Conservation (phyloP, 2,113 vertebrate genomes). For the Otolemur garnettii region DNA sequence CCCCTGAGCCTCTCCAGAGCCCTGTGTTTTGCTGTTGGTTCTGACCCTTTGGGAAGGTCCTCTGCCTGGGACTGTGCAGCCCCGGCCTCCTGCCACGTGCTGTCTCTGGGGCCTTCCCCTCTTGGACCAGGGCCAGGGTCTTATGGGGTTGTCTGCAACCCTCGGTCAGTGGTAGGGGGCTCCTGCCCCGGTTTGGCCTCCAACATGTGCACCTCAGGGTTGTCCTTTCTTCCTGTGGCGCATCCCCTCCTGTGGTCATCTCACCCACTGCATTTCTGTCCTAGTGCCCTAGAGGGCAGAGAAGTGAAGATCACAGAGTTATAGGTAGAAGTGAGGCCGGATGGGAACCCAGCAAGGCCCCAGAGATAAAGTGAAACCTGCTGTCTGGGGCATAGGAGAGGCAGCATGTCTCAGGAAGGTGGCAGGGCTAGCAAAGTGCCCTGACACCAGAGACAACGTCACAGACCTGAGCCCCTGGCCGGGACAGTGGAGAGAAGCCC, state of each 20-base stretch:
- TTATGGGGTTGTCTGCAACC: rapidly evolving
- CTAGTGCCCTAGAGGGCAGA: neutral
- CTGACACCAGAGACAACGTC: neutral
- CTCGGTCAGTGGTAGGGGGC: neutral
- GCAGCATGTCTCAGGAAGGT: rapidly evolving
- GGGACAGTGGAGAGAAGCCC: rapidly evolving
- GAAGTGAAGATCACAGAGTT: no score
- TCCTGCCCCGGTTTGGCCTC: no score
- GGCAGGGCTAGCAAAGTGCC: rapidly evolving
- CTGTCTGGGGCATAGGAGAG: rapidly evolving
- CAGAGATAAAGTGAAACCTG: rapidly evolving
- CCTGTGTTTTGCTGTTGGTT: neutral
- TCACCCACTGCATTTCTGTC: neutral
- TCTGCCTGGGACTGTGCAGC: no score
- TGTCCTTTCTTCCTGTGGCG: neutral
- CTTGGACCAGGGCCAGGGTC: neutral
- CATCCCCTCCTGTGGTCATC: neutral
- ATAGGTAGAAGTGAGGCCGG: rapidly evolving
- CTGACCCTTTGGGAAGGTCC: neutral
- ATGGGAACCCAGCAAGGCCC: neutral
- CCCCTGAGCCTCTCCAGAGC: neutral
- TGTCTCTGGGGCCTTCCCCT: neutral
- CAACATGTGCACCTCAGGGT: no score
- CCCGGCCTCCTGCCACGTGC: no score
- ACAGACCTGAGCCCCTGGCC: rapidly evolving